Conservation (phyloP, 2,888 invertebrate genomes). For the Melipona bicolor region DNA sequence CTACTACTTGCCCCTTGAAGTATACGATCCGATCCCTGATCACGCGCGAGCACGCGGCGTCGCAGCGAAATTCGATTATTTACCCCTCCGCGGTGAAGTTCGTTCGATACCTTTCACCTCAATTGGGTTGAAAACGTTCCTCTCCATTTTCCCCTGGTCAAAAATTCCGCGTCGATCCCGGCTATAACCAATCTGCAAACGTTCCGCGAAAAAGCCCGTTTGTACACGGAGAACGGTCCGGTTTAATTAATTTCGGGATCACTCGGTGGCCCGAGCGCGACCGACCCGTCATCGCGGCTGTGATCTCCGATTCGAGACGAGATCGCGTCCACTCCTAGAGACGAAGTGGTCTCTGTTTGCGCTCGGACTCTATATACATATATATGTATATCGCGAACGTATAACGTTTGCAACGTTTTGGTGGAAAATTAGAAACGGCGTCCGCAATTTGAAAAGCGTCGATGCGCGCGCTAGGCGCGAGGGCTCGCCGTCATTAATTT, state of each 20-base stretch:
- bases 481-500: constrained; percentile 55
- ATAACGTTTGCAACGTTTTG: background rate
- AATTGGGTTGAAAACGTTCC: background rate
- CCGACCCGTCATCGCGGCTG: background rate
- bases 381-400: constrained; percentile 6
- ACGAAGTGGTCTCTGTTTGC: constrained; percentile 15
- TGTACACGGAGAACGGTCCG: constrained; percentile 27
- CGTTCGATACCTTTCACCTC: background rate
- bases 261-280: constrained; percentile 11
- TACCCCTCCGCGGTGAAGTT: background rate
- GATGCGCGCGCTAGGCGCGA: background rate
- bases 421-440: constrained; percentile 46
- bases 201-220: constrained; percentile 38
- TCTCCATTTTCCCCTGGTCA: background rate
- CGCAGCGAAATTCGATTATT: background rate
- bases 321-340: background rate
- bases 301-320: background rate
- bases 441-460: constrained; percentile 29
- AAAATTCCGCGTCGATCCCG: constrained; percentile 35
- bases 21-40: no score
- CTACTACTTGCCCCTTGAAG: no score
- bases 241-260: constrained; percentile 60
- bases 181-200: constrained; percentile 43
- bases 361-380: constrained; percentile 20
- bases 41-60: background rate